Evolutionary conservation across 2,888 invertebrate genomes (phyloP).

Genomic region (Mythimna loreyi): DNA sequence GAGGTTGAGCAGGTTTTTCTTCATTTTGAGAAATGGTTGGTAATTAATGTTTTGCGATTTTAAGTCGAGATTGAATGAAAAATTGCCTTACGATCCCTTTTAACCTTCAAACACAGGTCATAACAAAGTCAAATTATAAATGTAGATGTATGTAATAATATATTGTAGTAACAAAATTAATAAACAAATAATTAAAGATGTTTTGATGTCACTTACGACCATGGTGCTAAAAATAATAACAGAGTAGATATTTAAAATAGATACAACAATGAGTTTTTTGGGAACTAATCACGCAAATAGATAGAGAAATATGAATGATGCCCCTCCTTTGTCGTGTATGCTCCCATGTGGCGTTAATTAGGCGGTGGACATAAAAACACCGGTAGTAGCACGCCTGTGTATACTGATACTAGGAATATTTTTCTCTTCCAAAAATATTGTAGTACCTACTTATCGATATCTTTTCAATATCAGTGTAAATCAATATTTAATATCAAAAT

Average conservation of each 20-base stretch:
- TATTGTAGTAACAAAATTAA: constrained; percentile 13
- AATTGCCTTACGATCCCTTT: constrained; percentile 22
- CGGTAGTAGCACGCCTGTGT: constrained; percentile 54
- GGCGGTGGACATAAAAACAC: constrained; percentile 72
- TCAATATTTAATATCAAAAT: too few species aligned
- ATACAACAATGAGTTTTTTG: constrained; percentile 42
- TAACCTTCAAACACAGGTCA: constrained; percentile 3
- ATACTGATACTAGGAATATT: constrained; percentile 59
- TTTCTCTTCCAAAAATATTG: constrained; percentile 1
- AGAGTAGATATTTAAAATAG: constrained; percentile 18
- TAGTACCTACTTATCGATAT: not conserved
- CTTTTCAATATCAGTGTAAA: not conserved
- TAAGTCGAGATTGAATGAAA: constrained; percentile 16
- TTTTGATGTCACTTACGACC: constrained; percentile 2
- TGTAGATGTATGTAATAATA: not conserved
- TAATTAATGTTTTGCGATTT: constrained; percentile 42
- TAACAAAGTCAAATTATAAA: constrained; percentile 9
- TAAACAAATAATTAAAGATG: not conserved
- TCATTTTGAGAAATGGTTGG: constrained; percentile 30
- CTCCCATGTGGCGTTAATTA: constrained; percentile 86
- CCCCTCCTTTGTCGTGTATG: constrained; percentile 76
- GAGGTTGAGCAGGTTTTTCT: constrained; percentile 28
- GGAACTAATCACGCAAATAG: constrained; percentile 65
- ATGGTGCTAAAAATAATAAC: constrained; percentile 8
- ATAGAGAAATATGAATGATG: constrained; percentile 74